Evolutionary conservation across 1,140 invertebrate genomes (phyloP).

Genomic region (Conus ventricosus): DNA sequence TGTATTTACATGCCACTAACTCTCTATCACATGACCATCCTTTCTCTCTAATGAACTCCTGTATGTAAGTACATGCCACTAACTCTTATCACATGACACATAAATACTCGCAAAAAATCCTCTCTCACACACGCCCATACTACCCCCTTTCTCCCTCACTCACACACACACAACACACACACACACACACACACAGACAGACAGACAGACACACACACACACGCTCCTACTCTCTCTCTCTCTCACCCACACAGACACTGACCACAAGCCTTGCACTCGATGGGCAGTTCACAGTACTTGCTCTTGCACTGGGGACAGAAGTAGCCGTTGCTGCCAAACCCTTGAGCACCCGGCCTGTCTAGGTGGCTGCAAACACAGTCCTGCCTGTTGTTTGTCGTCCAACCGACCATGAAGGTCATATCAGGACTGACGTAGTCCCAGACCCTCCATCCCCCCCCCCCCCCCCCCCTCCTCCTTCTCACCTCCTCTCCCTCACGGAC

Average conservation of each 20-base stretch:
- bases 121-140: too few relatives aligned
- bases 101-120: too few relatives aligned
- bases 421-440: too few relatives aligned
- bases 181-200: background rate
- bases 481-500: background rate
- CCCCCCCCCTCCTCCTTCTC: too few relatives aligned
- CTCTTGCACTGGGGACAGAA: constrained; percentile 97
- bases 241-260: constrained; percentile 41
- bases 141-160: background rate
- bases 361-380: constrained; percentile 67
- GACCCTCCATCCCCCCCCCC: too few relatives aligned
- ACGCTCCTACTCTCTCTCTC: background rate
- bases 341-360: constrained; percentile 78
- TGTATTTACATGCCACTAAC: too few relatives aligned
- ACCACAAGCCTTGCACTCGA: constrained; percentile 95
- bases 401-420: background rate
- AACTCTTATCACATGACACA: too few relatives aligned
- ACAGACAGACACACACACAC: background rate
- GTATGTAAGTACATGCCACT: too few relatives aligned
- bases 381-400: background rate
- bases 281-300: constrained; percentile 98
- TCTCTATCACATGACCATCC: too few relatives aligned
- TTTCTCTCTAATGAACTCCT: too few relatives aligned
- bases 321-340: constrained; percentile 84
- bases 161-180: background rate